Base-by-base conservation (phyloP, 2,797 vertebrate genomes). In the Acrossocheilus wenchowensis region DNA sequence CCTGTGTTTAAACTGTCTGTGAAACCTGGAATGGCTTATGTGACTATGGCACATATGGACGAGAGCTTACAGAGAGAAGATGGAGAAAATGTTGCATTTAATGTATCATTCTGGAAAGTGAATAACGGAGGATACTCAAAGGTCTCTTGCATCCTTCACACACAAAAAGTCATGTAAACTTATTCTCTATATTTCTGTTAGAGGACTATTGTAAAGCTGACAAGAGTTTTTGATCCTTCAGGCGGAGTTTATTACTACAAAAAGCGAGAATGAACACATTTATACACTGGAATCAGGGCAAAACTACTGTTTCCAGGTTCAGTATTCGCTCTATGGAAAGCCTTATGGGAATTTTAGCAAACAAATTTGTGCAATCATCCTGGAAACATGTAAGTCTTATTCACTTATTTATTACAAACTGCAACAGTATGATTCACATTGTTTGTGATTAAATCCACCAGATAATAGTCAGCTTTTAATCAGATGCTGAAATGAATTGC, bases 281-380 rank as follows among this genome's bases (percentile, higher is more conserved):
- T 0, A 2, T 50, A 1, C 52, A 0, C 68, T 89, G 19, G 84
- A 90, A 15, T 7, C 84, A 3, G 68, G 69, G 43, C n/a, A 90
- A 68, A 75, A 54, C 0, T 90, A 90, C 84, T 90, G 89, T 36
- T 90, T 90, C 60, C 81, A 88, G 73, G 74, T 50, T 52, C 7
- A 69, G 48, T 88, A 87, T 82, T 71, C 41, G 43, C 0, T 8
- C 9, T 85, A 11, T 14, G 0, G 26, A 0, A 48, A 82, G 0
- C 60, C 84, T 5, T 54, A 80, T 77, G 89, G 89, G 71, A 82
- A 64, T 1, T 43, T 84, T 66, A 89, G 86, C 45, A 7, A 9
- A 8, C 14, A 73, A 62, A 54, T 17, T 12, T 90, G 89, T 15
- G 3, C 2, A 57, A 57, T 82, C 5, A 82, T 87, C 23, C 89